phyloP scores from a whole-genome alignment of 1,140 invertebrate genomes.

The Achatina immaculata region DNA sequence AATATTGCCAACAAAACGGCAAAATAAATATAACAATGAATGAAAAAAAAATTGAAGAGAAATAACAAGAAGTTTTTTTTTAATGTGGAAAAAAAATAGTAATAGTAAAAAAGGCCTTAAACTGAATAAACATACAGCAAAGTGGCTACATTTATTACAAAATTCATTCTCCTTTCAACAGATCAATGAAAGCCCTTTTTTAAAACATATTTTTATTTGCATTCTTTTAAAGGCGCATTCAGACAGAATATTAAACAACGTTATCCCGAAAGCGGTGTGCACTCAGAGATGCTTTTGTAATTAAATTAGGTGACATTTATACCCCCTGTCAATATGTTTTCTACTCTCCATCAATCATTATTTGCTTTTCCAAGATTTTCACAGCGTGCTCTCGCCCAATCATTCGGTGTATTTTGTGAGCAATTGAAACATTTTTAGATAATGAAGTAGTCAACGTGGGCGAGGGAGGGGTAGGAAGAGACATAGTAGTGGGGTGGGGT shows the following conservation, averaged over 20 bases:
- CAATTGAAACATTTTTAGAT: no score
- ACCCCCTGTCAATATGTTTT: constrained; percentile 3
- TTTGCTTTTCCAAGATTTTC: neutral
- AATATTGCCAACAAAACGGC: no score
- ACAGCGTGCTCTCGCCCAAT: no score
- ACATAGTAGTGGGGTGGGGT: no score
- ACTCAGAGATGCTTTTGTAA: constrained; percentile 8
- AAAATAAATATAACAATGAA: no score
- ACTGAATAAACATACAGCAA: neutral
- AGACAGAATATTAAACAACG: neutral
- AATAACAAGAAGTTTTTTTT: no score
- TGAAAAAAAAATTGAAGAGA: no score
- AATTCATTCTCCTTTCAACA: neutral
- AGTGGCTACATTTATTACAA: neutral
- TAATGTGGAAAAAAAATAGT: neutral
- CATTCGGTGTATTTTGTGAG: no score
- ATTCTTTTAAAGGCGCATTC: neutral
- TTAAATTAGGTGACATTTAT: constrained; percentile 16
- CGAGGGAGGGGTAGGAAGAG: no score
- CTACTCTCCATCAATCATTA: constrained; percentile 21
- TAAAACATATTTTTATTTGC: neutral
- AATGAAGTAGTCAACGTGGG: no score
- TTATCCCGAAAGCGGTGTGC: neutral
- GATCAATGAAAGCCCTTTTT: neutral
- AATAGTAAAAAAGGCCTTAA: neutral